These are phyloP conservation scores for Xenus cinereus DNA, from an alignment of 2,113 vertebrate genomes.

Conservation along the genomic window DNA sequence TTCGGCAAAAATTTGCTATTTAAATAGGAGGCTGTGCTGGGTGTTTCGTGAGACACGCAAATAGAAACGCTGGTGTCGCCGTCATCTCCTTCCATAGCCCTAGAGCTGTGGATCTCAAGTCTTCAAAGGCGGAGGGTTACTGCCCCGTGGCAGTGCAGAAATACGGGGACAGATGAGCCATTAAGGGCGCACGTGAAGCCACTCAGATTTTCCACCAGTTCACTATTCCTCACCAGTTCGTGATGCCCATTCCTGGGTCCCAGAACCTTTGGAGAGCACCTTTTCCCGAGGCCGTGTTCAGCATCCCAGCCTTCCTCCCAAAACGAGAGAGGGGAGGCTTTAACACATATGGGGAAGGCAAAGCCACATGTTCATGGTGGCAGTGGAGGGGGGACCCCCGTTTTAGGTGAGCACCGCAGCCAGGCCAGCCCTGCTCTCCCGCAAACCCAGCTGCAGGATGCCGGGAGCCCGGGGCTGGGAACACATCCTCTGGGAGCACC, in stretches of 20 bases:
- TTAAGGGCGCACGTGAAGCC: rapidly evolving
- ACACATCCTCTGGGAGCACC: neutral
- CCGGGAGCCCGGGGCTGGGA: rapidly evolving
- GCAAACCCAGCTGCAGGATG: neutral
- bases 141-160: neutral
- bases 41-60: neutral
- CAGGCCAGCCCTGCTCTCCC: neutral
- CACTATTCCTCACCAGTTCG: too few species aligned
- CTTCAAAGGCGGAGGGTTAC: neutral
- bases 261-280: neutral
- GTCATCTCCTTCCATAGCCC: neutral
- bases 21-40: neutral
- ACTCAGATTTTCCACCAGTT: neutral
- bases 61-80: neutral
- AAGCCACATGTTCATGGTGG: neutral
- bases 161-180: neutral
- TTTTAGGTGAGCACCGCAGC: neutral
- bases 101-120: neutral
- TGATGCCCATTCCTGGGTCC: neutral
- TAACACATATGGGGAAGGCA: neutral
- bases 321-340: rapidly evolving
- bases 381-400: neutral
- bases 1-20: neutral
- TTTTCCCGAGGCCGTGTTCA: neutral
- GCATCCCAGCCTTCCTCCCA: neutral